Percentiles rank a stretch among this genome's conserved stretches.
phyloP scores from a whole-genome alignment of 2,797 vertebrate species.

The Halcyon badia region DNA sequence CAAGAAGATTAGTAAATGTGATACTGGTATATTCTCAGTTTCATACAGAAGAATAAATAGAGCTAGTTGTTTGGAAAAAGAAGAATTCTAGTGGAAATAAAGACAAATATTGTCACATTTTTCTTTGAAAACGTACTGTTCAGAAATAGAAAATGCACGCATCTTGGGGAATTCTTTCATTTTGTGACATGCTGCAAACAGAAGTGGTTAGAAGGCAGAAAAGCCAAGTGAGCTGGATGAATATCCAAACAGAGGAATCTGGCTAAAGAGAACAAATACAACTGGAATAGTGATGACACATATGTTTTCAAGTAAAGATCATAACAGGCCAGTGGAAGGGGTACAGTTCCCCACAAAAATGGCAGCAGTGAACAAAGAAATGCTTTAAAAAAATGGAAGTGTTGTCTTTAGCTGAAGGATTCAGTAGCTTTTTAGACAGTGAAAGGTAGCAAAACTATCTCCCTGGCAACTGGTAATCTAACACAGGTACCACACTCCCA shows the following conservation, averaged over 20 bases:
- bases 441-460: background rate
- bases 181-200: background rate
- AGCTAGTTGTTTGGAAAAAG: background rate
- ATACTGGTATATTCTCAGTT: background rate
- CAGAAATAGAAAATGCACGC: background rate
- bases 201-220: background rate
- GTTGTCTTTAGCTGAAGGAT: background rate
- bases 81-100: background rate
- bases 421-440: background rate
- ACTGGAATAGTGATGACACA: background rate
- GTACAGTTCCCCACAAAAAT: background rate
- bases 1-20: background rate
- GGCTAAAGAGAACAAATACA: background rate
- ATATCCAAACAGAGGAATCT: background rate
- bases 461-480: background rate
- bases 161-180: background rate
- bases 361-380: background rate
- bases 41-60: background rate
- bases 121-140: background rate
- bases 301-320: constrained; percentile 21
- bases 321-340: background rate
- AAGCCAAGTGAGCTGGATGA: background rate
- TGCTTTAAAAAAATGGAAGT: background rate
- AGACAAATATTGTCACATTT: background rate
- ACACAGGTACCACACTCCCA: background rate